These are phyloP conservation scores for Ophion obscuratus DNA, from an alignment of 2,888 invertebrate species.

Conservation along the genomic window DNA sequence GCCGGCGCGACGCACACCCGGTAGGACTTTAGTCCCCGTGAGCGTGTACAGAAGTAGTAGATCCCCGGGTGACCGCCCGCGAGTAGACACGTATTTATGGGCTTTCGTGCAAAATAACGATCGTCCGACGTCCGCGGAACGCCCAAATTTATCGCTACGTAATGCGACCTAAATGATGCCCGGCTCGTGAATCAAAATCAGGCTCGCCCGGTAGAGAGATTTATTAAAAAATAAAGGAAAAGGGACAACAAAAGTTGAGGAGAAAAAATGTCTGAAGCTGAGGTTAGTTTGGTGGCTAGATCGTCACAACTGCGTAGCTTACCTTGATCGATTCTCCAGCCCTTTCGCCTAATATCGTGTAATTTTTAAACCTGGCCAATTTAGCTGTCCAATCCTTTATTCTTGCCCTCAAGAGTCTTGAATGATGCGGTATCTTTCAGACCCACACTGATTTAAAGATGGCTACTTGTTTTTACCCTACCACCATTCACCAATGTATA, in stretches of 20 bases:
- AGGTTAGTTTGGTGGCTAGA: conserved; percentile 15
- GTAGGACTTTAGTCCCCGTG: conserved; percentile 49
- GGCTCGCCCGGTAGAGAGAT: conserved; percentile 57
- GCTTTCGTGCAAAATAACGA: conserved; percentile 72
- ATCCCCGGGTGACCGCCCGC: conserved; percentile 44
- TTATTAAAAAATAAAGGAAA: conserved; percentile 33
- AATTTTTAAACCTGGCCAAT: conserved; percentile 68
- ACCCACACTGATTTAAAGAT: conserved; percentile 35
- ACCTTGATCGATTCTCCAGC: conserved; percentile 40
- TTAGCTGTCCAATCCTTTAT: conserved; percentile 65
- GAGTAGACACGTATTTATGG: conserved; percentile 70
- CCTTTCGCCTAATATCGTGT: conserved; percentile 61
- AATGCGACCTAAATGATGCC: conserved; percentile 76
- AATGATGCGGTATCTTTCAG: conserved; percentile 46
- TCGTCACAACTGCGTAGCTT: conserved; percentile 15
- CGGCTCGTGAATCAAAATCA: conserved; percentile 77
- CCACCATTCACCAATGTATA: neutral
- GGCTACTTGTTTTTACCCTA: neutral
- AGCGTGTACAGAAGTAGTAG: conserved; percentile 55
- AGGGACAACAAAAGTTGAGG: conserved; percentile 6
- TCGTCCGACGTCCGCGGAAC: conserved; percentile 64
- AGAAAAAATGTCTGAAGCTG: neutral
- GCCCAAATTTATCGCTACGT: conserved; percentile 76
- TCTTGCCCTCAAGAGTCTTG: conserved; percentile 18
- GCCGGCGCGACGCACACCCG: conserved; percentile 34